Evolutionary conservation across 2,797 vertebrate genomes (phyloP).

Genomic region (Anabacerthia variegaticeps): DNA sequence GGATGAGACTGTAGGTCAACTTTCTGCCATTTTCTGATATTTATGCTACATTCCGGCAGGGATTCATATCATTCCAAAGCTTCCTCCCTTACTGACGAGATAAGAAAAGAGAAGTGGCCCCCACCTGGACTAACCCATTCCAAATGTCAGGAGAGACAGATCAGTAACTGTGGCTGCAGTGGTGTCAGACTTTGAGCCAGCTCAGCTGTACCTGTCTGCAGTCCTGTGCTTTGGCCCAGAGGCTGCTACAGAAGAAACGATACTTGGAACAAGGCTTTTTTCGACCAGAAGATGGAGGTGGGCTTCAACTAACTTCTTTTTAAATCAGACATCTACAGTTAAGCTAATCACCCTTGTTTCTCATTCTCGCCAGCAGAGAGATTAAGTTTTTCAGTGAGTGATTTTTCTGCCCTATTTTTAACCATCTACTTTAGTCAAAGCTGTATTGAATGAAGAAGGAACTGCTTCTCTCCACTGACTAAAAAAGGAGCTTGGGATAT

Average conservation of each 20-base stretch:
- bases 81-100: not conserved
- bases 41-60: not conserved
- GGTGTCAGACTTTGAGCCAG: not conserved
- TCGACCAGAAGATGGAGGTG: not conserved
- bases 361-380: not conserved
- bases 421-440: not conserved
- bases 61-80: not conserved
- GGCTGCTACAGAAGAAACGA: not conserved
- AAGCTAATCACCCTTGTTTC: not conserved
- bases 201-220: not conserved
- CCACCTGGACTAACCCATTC: not conserved
- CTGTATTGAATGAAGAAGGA: not conserved
- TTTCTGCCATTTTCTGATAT: slow-evolving; percentile 28
- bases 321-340: not conserved
- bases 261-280: not conserved
- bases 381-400: not conserved
- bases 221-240: not conserved
- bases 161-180: not conserved
- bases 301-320: not conserved
- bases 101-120: not conserved
- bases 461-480: not conserved
- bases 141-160: not conserved
- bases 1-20: not conserved
- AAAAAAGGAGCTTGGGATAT: not conserved
- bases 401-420: not conserved